Conservation (phyloP, 2,797 vertebrate genomes). For the Sebastes glaucus region DNA sequence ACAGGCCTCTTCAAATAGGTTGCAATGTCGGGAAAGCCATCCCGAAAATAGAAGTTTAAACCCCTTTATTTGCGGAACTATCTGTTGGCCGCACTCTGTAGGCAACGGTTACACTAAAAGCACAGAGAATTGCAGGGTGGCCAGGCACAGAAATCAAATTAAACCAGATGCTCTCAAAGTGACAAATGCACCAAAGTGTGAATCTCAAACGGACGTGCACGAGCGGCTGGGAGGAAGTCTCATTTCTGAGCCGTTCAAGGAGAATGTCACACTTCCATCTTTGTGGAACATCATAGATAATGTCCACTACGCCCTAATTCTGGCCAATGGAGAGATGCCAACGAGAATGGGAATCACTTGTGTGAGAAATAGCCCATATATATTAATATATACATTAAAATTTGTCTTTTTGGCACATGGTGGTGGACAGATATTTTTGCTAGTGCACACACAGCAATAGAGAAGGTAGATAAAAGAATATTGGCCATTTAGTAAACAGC, state of each 20-base stretch:
- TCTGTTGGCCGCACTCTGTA: slow-evolving; percentile 80
- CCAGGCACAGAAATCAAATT: slow-evolving; percentile 82
- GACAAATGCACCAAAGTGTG: slow-evolving; percentile 80
- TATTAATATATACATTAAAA: slow-evolving; percentile 17
- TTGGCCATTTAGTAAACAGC: slow-evolving; percentile 36
- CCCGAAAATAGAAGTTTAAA: slow-evolving; percentile 81
- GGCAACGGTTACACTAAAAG: slow-evolving; percentile 79
- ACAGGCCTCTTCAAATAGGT: slow-evolving; percentile 34
- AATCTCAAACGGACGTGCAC: slow-evolving; percentile 66
- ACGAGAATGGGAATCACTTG: slow-evolving; percentile 5
- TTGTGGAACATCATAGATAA: slow-evolving; percentile 63
- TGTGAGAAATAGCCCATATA: slow-evolving; percentile 8
- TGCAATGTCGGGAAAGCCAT: slow-evolving; percentile 65
- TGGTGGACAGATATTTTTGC: background rate
- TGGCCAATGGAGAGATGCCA: slow-evolving; percentile 50
- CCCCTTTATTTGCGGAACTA: slow-evolving; percentile 85
- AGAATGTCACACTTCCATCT: slow-evolving; percentile 72
- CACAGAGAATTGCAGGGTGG: slow-evolving; percentile 79
- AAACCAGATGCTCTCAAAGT: slow-evolving; percentile 78
- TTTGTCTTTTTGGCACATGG: background rate
- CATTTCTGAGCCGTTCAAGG: slow-evolving; percentile 68
- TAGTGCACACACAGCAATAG: background rate
- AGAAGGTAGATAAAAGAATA: slow-evolving; percentile 25
- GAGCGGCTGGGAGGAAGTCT: slow-evolving; percentile 51
- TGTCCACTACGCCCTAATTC: slow-evolving; percentile 41